Base-by-base conservation (phyloP, 2,797 vertebrate species). In the Ciconia nigra region DNA sequence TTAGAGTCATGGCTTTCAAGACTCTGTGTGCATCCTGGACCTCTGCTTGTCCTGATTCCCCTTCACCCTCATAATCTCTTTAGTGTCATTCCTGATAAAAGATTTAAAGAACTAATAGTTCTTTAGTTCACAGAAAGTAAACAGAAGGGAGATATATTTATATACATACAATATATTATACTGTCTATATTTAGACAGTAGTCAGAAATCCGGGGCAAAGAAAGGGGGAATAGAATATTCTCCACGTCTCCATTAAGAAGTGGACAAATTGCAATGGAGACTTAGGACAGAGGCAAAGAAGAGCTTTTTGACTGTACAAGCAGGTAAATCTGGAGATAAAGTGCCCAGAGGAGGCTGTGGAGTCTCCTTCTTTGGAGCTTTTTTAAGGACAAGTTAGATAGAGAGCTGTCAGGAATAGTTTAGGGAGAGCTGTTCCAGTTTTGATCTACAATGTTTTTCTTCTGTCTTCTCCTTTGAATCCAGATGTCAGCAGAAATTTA, bases 401-500 rank as follows among this genome's bases (percentile, higher is more conserved):
- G 17, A 69, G 57, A 73, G 16, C 67, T 93, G 70, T 91, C 92
- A 85, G 47, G 41, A 93, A 35, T 15, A 66, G 55, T 79, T 96
- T 39, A 67, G 54, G 37, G 28, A 80, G 71, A 87, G 52, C 35
- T 44, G 47, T 89, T 92, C 19, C 62, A 41, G 15, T 82, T 84
- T 47, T 87, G 86, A 91, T 85, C 63, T 74, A 83, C 52, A 67
- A 13, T 49, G n/a, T 13, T 93, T 87, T 89, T 77, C 54, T 97
- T 77, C 59, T 83, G 39, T 66, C 72, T 96, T 87, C 78, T 89
- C n/a, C 90, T 87, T 31, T 42, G 47, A 83, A 87, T 87, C 71
- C 93, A 91, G 86, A 84, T 74, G 84, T 78, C 87, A 95, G 71
- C 61, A 89, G 87, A 92, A 85, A 92, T 44, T 73, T 71, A 74